Percentiles rank a stretch among this genome's conserved stretches.
These are phyloP conservation scores for Pachycephala philippinensis DNA, from an alignment of 2,113 vertebrate genomes.

Conservation along the genomic window DNA sequence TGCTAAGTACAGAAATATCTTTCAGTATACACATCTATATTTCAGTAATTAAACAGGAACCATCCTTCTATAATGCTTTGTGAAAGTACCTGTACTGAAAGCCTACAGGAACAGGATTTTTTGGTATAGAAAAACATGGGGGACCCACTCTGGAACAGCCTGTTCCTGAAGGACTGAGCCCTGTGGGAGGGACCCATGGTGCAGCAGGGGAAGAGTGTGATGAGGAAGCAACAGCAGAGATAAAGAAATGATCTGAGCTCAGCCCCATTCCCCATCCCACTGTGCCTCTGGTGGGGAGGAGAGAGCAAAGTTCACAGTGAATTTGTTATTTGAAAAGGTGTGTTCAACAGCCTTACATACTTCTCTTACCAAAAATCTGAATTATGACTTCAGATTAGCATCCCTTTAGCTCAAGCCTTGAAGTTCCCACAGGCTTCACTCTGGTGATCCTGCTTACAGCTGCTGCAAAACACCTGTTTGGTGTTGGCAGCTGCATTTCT, in stretches of 20 bases:
- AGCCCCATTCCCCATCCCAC: too few relatives aligned
- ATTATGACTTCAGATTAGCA: background rate
- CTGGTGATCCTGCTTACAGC: background rate
- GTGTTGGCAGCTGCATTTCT: background rate
- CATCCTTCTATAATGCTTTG: background rate
- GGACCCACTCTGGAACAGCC: background rate
- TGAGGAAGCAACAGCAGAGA: background rate
- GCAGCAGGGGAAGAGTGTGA: background rate
- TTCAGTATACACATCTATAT: background rate
- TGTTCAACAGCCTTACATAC: rapidly evolving
- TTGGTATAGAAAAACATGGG: background rate
- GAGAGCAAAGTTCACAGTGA: background rate
- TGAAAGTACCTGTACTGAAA: background rate
- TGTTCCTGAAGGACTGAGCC: background rate
- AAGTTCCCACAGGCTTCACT: background rate
- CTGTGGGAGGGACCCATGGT: background rate
- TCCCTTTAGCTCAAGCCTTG: background rate
- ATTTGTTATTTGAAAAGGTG: background rate
- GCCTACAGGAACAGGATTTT: background rate
- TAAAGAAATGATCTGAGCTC: background rate
- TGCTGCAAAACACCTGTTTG: background rate
- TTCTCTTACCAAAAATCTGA: background rate
- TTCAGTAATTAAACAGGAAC: background rate
- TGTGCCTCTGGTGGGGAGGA: background rate
- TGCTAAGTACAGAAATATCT: background rate